Base-by-base conservation (phyloP, 2,113 vertebrate species). In the Prionailurus viverrinus region DNA sequence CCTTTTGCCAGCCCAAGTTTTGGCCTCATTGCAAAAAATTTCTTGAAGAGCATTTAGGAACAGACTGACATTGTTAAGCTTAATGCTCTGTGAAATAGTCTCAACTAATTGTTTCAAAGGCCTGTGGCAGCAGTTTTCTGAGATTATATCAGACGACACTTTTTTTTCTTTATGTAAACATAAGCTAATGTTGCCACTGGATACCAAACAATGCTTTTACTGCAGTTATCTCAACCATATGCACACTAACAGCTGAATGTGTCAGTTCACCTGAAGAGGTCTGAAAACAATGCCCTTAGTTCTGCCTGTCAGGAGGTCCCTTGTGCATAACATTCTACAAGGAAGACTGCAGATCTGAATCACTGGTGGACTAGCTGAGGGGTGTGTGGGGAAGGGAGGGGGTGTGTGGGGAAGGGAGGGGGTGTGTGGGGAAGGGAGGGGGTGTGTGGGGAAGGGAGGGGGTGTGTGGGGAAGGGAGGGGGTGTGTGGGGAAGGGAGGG, bases 11-110 rank as follows among this genome's bases (percentile, higher is more conserved):
- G 94, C 51, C 84, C 97, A 96, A 94, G 97, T 91, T 97, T 88
- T 96, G 96, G 88, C 95, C 83, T 97, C 74, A 27, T 36, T 94
- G 87, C 90, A 97, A 94, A 98, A 80, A 94, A 79, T 53, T 94
- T 96, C 92, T 97, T 94, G 87, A 97, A 97, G 69, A 96, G 81
- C 84, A 91, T 92, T 97, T 97, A 97, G 79, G 83, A 96, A 96
- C 92, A 96, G 89, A 96, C 45, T 98, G 96, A 90, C 95, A 97
- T 79, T 95, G 97, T 97, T 97, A 96, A 97, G 96, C 95, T 96
- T 97, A 97, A 98, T 97, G 97, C 93, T 89, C 97, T 98, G 97
- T 98, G 97, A 98, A 97, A 97, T 96, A 78, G 87, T 96, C 81
- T 97, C 86, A 97, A 95, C 95, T 97, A 97, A 98, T 98, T 96